These are phyloP conservation scores for Alaudala cheleensis DNA, from an alignment of 2,113 vertebrate species.

Conservation along the genomic window DNA sequence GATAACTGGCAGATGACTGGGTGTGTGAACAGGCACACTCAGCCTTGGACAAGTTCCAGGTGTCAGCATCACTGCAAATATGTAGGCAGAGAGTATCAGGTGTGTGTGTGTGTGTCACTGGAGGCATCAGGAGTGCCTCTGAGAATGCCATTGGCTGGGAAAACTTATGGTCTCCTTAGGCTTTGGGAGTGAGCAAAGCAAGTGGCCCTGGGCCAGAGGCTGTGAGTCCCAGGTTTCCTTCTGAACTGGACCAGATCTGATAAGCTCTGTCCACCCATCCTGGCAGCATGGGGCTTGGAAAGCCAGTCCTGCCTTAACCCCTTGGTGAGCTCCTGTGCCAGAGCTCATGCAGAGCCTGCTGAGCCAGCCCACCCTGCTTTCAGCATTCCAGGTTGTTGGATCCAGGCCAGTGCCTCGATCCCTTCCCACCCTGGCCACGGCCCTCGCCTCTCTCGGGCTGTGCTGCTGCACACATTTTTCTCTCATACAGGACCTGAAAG, in stretches of 20 bases:
- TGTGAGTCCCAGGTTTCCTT: neutral
- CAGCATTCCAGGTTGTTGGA: neutral
- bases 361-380: neutral
- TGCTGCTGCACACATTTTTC: constrained; percentile 57
- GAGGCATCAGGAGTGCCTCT: neutral
- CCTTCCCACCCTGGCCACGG: neutral
- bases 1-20: neutral
- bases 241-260: neutral
- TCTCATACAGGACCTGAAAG: constrained; percentile 70
- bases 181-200: neutral
- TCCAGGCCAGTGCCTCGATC: neutral
- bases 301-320: neutral
- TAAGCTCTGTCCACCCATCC: neutral
- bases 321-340: neutral
- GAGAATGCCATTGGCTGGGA: neutral
- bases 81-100: accelerated
- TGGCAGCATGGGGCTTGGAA: neutral
- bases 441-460: neutral
- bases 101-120: neutral
- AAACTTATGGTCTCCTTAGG: neutral
- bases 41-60: neutral
- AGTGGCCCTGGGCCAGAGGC: neutral
- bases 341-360: neutral
- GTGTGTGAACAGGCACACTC: neutral
- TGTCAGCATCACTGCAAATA: neutral